Evolutionary conservation across 2,113 vertebrate species (phyloP).

Genomic region (Zosterops japonicus): DNA sequence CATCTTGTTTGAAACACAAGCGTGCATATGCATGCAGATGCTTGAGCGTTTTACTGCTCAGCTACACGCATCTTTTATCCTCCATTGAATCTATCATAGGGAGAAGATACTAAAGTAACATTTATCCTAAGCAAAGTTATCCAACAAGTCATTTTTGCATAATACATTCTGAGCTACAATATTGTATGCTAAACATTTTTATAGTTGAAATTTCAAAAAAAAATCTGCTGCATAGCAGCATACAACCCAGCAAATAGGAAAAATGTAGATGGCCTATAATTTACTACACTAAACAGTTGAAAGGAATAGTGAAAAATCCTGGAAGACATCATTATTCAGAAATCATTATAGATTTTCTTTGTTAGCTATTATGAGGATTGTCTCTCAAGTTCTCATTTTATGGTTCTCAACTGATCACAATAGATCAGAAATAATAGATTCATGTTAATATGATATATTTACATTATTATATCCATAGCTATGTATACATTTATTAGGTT

Average conservation of each 20-base stretch:
- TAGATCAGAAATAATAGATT: not conserved
- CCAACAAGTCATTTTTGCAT: not conserved
- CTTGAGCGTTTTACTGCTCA: not conserved
- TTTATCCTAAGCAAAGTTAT: not conserved
- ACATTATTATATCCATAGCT: not conserved
- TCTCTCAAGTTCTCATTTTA: not conserved
- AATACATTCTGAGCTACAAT: not conserved
- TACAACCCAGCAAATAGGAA: not conserved
- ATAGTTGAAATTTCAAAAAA: not conserved
- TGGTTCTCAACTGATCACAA: not conserved
- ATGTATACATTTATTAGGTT: not conserved
- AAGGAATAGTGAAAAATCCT: not conserved
- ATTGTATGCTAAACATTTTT: not conserved
- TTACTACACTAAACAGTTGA: not conserved
- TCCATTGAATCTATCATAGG: not conserved
- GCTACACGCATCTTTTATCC: not conserved
- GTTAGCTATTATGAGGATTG: not conserved
- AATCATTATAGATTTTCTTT: not conserved
- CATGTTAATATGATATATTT: not conserved
- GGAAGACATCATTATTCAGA: not conserved
- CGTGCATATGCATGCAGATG: fast-evolving
- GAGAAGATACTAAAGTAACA: not conserved
- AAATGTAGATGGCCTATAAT: not conserved
- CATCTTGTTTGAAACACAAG: not conserved
- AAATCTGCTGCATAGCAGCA: not conserved